Percentiles rank a stretch among this genome's conserved stretches.
Evolutionary conservation across 64 coral and sea anemone genomes (phyloP).

Genomic region (Platygyra sinensis): DNA sequence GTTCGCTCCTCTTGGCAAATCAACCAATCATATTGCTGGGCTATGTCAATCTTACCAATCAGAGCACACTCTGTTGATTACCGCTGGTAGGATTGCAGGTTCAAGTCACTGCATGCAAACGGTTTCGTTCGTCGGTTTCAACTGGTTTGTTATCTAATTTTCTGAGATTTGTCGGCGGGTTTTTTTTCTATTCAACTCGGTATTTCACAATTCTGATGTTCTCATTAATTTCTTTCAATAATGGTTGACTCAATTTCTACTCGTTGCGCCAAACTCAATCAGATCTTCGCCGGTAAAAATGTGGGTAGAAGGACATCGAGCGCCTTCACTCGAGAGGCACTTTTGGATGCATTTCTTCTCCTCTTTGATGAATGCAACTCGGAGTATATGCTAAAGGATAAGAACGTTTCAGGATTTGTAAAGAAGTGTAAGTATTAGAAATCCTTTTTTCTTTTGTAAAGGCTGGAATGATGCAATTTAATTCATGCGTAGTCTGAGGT

Average conservation of each 20-base stretch:
- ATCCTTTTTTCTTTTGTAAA: neutral
- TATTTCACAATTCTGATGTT: constrained; percentile 23
- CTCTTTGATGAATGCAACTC: constrained; percentile 96
- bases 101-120: constrained; percentile 1
- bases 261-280: constrained; percentile 83
- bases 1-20: constrained; percentile 8
- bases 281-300: constrained; percentile 82
- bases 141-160: neutral
- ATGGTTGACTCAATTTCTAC: constrained; percentile 90
- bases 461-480: neutral
- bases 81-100: constrained; percentile 11
- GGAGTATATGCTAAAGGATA: constrained; percentile 82
- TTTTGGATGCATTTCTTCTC: constrained; percentile 94
- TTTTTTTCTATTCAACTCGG: neutral
- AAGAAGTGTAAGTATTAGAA: constrained; percentile 88
- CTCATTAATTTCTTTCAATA: constrained; percentile 15
- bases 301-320: constrained; percentile 47
- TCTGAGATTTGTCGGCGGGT: neutral
- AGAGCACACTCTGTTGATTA: neutral
- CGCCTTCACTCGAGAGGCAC: constrained; percentile 66
- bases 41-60: constrained; percentile 6
- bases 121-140: neutral
- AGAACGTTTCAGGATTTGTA: constrained; percentile 83
- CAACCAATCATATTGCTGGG: constrained; percentile 13
- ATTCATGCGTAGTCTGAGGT: too few relatives aligned